Evolutionary conservation across 2,113 vertebrate genomes (phyloP).

Genomic region (Nettapus auritus): DNA sequence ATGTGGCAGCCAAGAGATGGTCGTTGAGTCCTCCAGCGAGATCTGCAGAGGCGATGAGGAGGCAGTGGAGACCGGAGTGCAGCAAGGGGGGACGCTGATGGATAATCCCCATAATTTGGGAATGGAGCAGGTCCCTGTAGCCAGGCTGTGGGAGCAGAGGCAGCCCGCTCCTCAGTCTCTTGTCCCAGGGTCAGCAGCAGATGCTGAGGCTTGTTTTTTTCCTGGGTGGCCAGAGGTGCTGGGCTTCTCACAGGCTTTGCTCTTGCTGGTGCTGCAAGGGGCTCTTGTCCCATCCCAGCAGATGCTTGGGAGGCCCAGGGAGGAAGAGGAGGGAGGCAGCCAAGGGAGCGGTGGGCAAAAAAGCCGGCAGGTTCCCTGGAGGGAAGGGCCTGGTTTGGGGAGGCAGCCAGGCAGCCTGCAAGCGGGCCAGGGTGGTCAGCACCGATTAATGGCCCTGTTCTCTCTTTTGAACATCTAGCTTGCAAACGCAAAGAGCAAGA

Average conservation of each 20-base stretch:
- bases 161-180: neutral
- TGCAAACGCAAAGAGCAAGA: slow-evolving; percentile 99
- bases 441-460: slow-evolving; percentile 11
- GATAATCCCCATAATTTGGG: neutral
- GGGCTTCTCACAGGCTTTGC: neutral
- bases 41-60: neutral
- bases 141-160: neutral
- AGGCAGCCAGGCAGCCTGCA: neutral
- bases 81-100: neutral
- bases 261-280: neutral
- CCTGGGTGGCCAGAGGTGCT: neutral
- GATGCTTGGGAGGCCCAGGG: neutral
- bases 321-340: neutral
- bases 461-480: slow-evolving; percentile 77
- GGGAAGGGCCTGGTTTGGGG: neutral
- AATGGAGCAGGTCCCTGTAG: neutral
- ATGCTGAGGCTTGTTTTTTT: neutral
- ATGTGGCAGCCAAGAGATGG: neutral
- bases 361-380: neutral
- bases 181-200: neutral
- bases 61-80: neutral
- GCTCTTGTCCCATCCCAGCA: neutral
- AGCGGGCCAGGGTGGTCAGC: neutral
- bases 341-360: neutral
- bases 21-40: neutral